Conservation (phyloP, 1,140 invertebrate species). For the Chionoecetes opilio region DNA sequence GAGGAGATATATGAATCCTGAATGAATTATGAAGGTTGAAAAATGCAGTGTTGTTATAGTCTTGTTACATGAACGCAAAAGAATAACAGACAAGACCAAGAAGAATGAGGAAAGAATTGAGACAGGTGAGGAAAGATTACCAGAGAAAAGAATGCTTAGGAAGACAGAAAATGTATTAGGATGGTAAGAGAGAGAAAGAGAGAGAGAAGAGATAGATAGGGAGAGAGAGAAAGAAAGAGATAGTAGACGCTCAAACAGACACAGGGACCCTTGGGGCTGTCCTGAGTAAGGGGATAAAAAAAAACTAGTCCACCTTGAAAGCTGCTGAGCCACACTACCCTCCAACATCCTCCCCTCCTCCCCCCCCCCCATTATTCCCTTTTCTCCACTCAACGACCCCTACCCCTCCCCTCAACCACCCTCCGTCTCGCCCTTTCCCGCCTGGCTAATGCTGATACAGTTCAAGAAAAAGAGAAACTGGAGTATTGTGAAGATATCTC, state of each 20-base stretch:
- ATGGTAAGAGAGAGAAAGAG: constrained; percentile 29
- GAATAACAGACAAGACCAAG: too few relatives aligned
- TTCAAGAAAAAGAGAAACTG: constrained; percentile 27
- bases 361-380: background rate
- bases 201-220: constrained; percentile 33
- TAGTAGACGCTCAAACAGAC: background rate
- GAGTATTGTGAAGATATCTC: background rate
- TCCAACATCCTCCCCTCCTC: background rate
- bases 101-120: too few relatives aligned
- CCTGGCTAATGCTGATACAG: background rate
- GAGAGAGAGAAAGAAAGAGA: constrained; percentile 49
- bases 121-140: too few relatives aligned
- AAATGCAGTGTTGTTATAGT: too few relatives aligned
- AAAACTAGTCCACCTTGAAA: constrained; percentile 9
- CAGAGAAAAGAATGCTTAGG: too few relatives aligned
- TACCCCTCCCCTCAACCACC: background rate
- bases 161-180: background rate
- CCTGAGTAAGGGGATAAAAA: constrained; percentile 27
- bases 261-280: background rate
- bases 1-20: too few relatives aligned
- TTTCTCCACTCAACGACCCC: background rate
- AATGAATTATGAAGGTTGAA: too few relatives aligned
- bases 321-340: constrained; percentile 23
- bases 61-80: too few relatives aligned
- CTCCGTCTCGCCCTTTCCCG: too few relatives aligned